A percentile compares a stretch with the other conserved stretches of the same genome.
Evolutionary conservation across 2,797 vertebrate genomes (phyloP).

Genomic region (Siniperca undulata): DNA sequence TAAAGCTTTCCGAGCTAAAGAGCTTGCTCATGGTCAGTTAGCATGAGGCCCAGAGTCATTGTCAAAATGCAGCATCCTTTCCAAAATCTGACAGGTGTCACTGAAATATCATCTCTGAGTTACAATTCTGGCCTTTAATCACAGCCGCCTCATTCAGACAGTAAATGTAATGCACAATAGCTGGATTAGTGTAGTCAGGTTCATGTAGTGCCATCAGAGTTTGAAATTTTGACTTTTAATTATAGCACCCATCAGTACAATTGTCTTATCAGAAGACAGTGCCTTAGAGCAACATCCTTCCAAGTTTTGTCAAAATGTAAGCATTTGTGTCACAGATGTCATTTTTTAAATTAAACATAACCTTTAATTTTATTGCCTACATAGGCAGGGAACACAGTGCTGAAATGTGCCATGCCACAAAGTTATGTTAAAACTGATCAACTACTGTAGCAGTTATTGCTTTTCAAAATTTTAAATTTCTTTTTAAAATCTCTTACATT

Average conservation of each 20-base stretch:
- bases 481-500: too few relatives aligned
- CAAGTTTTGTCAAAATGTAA: neutral
- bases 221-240: slow-evolving; percentile 1
- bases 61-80: neutral
- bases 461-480: neutral
- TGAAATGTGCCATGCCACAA: neutral
- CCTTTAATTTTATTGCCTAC: neutral
- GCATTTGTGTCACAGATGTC: neutral
- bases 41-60: neutral
- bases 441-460: neutral
- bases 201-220: neutral
- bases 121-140: neutral
- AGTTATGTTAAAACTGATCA: too few relatives aligned
- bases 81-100: neutral
- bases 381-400: neutral
- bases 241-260: neutral
- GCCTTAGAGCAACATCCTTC: neutral
- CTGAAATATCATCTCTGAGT: too few relatives aligned
- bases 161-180: neutral
- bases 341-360: neutral
- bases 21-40: neutral
- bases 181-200: neutral
- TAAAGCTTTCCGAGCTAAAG: neutral
- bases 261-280: neutral
- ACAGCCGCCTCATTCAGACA: neutral